phyloP scores from a whole-genome alignment of 2,113 vertebrate species.

The Microtus ochrogaster region DNA sequence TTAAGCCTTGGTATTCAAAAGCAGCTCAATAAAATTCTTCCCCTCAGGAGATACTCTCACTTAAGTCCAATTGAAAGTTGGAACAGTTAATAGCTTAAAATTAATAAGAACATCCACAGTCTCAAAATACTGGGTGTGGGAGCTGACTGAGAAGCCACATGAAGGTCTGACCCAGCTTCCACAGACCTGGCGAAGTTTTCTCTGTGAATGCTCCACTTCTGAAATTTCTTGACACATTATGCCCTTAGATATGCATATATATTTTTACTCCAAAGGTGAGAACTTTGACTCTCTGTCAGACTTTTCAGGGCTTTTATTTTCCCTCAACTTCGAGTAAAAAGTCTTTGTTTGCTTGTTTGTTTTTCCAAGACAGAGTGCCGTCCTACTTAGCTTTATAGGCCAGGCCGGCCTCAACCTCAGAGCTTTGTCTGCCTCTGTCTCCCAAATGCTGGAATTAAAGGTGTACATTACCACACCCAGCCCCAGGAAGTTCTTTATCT shows the following conservation, averaged over 20 bases:
- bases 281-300: not conserved
- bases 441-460: not conserved
- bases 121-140: not conserved
- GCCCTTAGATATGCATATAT: not conserved
- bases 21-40: conserved; percentile 42
- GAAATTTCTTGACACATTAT: not conserved
- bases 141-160: not conserved
- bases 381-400: not conserved
- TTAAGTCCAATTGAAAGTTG: conserved; percentile 29
- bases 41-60: conserved; percentile 40
- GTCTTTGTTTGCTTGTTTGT: not conserved
- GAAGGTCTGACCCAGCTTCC: not conserved
- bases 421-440: not conserved
- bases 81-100: conserved; percentile 39
- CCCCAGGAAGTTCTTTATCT: conserved; percentile 3
- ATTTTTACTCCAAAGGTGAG: conserved; percentile 10
- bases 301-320: conserved; percentile 45
- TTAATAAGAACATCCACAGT: not conserved
- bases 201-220: not conserved
- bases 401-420: not conserved
- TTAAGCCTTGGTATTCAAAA: conserved; percentile 47
- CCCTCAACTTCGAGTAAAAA: not conserved
- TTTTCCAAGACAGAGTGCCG: not conserved
- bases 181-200: no score
- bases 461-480: not conserved